A percentile compares a stretch with the other conserved stretches of the same genome.
Evolutionary conservation across 2,113 vertebrate genomes (phyloP).

Genomic region (Electrona antarctica): DNA sequence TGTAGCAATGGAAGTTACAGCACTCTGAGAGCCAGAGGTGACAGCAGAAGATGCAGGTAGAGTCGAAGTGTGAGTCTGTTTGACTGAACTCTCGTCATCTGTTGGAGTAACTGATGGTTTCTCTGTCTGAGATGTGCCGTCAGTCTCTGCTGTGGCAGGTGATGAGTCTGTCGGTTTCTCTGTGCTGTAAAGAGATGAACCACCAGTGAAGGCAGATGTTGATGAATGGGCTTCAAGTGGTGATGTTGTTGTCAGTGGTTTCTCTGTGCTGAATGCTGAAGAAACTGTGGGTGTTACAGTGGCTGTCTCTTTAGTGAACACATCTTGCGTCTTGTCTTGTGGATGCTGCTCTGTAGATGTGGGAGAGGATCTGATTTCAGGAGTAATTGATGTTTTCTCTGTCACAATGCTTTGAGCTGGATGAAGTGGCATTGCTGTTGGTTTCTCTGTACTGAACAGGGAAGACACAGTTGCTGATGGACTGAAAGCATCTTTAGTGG

Average conservation of each 20-base stretch:
- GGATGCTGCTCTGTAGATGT: no score
- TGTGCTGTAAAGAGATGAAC: slow-evolving; percentile 40
- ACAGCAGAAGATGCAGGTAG: not conserved
- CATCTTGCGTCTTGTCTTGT: no score
- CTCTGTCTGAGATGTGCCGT: not conserved
- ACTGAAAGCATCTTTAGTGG: not conserved
- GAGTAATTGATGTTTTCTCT: not conserved
- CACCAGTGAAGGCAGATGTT: slow-evolving; percentile 7
- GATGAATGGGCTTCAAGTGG: slow-evolving; percentile 16
- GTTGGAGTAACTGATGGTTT: not conserved
- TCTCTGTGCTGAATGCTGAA: slow-evolving; percentile 15
- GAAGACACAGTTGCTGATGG: no score
- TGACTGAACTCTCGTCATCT: slow-evolving; percentile 19
- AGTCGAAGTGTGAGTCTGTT: not conserved
- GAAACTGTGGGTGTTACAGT: slow-evolving; percentile 1
- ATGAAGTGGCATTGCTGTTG: not conserved
- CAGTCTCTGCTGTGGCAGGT: not conserved
- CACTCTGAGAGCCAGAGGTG: not conserved
- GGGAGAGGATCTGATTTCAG: not conserved
- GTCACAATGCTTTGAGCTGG: not conserved
- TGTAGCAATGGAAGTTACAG: not conserved
- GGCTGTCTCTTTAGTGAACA: no score
- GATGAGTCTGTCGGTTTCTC: slow-evolving; percentile 19
- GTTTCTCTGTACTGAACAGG: not conserved
- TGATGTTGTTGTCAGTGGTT: slow-evolving; percentile 9